phyloP scores from a whole-genome alignment of 1,140 invertebrate species.

The Drosophila nebulosa region DNA sequence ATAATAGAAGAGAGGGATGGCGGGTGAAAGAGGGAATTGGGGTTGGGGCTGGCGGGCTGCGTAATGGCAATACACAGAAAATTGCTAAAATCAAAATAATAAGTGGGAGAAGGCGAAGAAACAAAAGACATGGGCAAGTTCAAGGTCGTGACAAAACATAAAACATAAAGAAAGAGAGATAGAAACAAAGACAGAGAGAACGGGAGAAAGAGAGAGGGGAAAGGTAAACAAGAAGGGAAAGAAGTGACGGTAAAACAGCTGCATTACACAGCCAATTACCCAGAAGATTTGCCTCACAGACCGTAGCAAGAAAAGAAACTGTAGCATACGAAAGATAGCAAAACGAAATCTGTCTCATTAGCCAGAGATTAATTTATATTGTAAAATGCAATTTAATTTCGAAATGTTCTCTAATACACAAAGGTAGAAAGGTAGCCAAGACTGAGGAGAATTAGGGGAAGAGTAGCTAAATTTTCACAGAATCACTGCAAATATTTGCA shows the following conservation, averaged over 20 bases:
- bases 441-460: too few relatives aligned
- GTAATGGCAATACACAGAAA: not conserved
- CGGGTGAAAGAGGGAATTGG: too few relatives aligned
- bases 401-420: conserved; percentile 38
- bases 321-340: conserved; percentile 15
- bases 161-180: not conserved
- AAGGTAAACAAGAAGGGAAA: not conserved
- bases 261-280: conserved; percentile 50
- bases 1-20: too few relatives aligned
- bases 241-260: not conserved
- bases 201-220: not conserved
- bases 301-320: not conserved
- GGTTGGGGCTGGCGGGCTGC: too few relatives aligned
- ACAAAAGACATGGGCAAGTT: not conserved
- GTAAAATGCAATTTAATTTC: conserved; percentile 57
- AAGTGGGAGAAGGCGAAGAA: not conserved
- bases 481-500: too few relatives aligned
- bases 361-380: conserved; percentile 58
- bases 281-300: not conserved
- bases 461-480: too few relatives aligned
- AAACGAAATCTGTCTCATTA: conserved; percentile 64
- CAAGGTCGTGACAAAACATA: not conserved
- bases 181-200: not conserved
- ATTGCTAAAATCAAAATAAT: not conserved
- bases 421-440: too few relatives aligned